A percentile compares a stretch with the other conserved stretches of the same genome.
Evolutionary conservation across 2,797 vertebrate species (phyloP).

Genomic region (Melopsittacus undulatus): DNA sequence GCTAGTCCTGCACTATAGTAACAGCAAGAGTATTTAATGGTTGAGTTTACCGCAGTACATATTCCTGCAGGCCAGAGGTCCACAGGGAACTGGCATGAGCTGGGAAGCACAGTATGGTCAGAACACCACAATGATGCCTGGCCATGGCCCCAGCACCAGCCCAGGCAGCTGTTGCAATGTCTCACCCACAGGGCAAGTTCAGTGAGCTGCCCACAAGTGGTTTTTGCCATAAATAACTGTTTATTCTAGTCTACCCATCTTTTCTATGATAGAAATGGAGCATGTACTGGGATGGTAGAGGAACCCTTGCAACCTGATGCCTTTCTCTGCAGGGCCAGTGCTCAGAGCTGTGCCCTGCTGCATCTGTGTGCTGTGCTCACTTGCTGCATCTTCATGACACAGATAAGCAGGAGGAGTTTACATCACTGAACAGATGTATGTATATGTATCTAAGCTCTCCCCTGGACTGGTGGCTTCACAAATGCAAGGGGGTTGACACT

Average conservation of each 20-base stretch:
- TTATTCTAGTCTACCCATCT: not conserved
- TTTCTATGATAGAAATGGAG: not conserved
- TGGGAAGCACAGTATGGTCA: not conserved
- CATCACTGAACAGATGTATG: not conserved
- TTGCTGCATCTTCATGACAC: not conserved
- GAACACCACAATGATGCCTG: not conserved
- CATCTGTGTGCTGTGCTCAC: not conserved
- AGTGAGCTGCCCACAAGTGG: not conserved
- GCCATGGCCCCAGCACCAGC: not conserved
- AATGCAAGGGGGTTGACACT: not conserved
- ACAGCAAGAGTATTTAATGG: not conserved
- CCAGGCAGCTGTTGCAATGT: fast-evolving
- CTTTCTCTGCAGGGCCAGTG: not conserved
- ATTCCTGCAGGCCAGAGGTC: not conserved
- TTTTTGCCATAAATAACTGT: not conserved
- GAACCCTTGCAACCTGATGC: fast-evolving
- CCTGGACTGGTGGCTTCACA: not conserved
- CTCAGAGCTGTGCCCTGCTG: not conserved
- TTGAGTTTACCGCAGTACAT: not conserved
- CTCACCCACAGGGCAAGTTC: not conserved
- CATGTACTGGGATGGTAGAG: fast-evolving
- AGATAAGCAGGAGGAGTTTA: not conserved
- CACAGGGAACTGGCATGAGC: not conserved
- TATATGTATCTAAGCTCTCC: not conserved
- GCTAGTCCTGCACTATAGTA: not conserved